phyloP scores from a whole-genome alignment of 64 coral and sea anemone species.

The Montipora efflorescens region DNA sequence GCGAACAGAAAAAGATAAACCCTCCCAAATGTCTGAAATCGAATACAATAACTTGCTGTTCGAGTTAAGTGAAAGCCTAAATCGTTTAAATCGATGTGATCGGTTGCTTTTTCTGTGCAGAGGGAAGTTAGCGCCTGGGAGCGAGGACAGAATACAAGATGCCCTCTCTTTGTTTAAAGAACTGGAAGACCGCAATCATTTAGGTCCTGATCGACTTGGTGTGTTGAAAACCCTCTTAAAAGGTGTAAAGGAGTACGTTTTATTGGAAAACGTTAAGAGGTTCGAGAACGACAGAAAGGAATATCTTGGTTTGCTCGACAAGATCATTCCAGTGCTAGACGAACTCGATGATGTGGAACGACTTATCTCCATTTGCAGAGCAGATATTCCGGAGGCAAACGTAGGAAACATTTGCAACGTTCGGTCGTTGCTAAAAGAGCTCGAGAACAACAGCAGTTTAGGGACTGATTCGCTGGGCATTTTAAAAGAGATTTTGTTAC shows the following conservation, averaged over 20 bases:
- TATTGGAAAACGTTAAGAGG: neutral
- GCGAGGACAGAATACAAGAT: neutral
- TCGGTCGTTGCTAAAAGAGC: conserved; percentile 23
- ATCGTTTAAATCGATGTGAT: neutral
- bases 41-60: conserved; percentile 8
- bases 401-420: conserved; percentile 1
- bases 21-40: too few relatives aligned
- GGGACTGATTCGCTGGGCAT: neutral
- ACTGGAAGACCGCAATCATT: neutral
- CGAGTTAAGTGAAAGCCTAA: neutral
- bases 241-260: neutral
- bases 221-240: neutral
- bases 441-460: neutral
- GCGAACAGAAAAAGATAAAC: too few relatives aligned
- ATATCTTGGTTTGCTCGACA: neutral
- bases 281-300: conserved; percentile 5
- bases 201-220: neutral
- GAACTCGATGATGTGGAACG: conserved; percentile 18
- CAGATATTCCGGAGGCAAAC: neutral
- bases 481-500: neutral
- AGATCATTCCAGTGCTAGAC: neutral
- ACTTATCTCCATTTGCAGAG: neutral
- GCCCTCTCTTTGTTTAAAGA: conserved; percentile 2
- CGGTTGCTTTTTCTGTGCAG: neutral
- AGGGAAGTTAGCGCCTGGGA: neutral